A percentile compares a stretch with the other conserved stretches of the same genome.
phyloP scores from a whole-genome alignment of 2,113 vertebrate species.

The Barnardius zonarius region DNA sequence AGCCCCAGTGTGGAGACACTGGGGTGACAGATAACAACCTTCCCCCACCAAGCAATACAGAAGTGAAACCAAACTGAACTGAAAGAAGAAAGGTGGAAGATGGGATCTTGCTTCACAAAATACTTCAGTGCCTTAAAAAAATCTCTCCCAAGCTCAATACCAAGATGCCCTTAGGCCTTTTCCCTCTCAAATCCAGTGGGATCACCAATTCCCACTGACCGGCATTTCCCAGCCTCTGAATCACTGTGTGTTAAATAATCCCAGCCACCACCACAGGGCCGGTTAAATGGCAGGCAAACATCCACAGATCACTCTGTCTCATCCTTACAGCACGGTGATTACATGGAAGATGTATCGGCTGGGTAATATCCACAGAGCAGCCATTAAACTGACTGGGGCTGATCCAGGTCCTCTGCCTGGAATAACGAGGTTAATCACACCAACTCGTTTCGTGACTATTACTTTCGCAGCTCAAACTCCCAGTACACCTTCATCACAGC shows the following conservation, averaged over 20 bases:
- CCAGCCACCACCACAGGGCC: not conserved
- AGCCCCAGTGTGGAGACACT: not conserved
- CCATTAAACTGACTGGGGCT: constrained; percentile 2
- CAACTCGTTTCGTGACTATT: not conserved
- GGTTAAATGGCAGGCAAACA: not conserved
- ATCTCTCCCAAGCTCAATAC: not conserved
- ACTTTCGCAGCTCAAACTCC: not conserved
- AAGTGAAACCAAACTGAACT: not conserved
- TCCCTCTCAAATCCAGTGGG: accelerated
- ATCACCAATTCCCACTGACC: not conserved
- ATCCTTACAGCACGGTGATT: not conserved
- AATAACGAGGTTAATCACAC: constrained; percentile 38
- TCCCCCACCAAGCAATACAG: not conserved
- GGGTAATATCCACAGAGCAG: not conserved
- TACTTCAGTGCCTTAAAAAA: not conserved
- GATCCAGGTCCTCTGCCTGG: not conserved
- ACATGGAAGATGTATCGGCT: constrained; percentile 3
- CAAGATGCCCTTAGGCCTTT: not conserved
- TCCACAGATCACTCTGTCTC: not conserved
- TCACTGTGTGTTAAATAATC: not conserved
- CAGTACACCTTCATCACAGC: not conserved
- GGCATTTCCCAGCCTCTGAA: not conserved
- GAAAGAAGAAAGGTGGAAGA: not conserved
- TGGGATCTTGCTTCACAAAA: not conserved
- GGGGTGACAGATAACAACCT: not conserved